These are phyloP conservation scores for Campylomormyrus numenius DNA, from an alignment of 2,113 vertebrate species.

Conservation along the genomic window DNA sequence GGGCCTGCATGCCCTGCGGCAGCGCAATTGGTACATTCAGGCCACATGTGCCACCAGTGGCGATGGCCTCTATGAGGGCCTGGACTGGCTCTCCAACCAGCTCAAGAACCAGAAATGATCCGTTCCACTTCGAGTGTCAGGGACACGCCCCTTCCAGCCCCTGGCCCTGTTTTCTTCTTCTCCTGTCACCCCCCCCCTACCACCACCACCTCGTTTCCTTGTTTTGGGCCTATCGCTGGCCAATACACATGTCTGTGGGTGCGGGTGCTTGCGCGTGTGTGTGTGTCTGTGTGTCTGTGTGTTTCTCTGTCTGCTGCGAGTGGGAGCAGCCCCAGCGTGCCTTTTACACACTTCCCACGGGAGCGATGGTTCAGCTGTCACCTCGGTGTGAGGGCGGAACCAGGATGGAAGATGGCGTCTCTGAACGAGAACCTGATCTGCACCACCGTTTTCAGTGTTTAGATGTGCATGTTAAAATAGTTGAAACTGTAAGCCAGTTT, in stretches of 20 bases:
- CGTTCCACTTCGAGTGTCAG: constrained; percentile 32
- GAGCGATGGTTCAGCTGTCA: constrained; percentile 48
- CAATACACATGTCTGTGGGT: constrained; percentile 22
- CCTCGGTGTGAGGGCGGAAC: constrained; percentile 41
- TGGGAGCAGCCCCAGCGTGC: constrained; percentile 57
- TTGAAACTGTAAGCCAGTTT: constrained; percentile 24
- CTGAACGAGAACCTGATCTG: constrained; percentile 40
- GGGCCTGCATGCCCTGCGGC: constrained; percentile 55
- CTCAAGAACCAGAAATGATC: constrained; percentile 70
- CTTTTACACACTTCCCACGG: constrained; percentile 57
- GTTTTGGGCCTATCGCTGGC: constrained; percentile 38
- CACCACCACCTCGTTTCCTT: not conserved
- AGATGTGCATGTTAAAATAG: constrained; percentile 46
- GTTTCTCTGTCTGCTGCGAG: constrained; percentile 44
- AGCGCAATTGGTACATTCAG: constrained; percentile 71
- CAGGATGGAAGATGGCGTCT: constrained; percentile 32
- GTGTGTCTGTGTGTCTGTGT: constrained; percentile 18
- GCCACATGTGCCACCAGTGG: constrained; percentile 72
- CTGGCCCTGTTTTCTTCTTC: constrained; percentile 14
- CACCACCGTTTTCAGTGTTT: constrained; percentile 40
- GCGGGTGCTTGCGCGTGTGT: constrained; percentile 24
- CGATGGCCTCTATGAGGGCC: constrained; percentile 72
- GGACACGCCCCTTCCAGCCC: constrained; percentile 34
- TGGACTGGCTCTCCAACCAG: constrained; percentile 72
- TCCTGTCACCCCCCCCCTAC: constrained; percentile 21